A percentile compares a stretch with the other conserved stretches of the same genome.
Evolutionary conservation across 2,113 vertebrate species (phyloP).

Genomic region (Colaptes auratus): DNA sequence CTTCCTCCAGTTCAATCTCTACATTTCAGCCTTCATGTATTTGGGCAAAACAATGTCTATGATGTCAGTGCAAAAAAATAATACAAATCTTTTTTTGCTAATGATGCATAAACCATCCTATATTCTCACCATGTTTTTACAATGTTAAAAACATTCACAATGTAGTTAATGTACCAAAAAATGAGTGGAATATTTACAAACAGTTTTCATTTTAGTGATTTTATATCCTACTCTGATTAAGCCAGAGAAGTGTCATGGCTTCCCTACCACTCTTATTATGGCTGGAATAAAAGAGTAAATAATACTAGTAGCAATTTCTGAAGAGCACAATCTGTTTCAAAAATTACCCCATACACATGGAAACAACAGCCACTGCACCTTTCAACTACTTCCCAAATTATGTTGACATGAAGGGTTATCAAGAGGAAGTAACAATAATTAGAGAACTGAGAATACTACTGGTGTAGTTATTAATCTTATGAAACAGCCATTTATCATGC

Average conservation of each 20-base stretch:
- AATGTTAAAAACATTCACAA: not conserved
- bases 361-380: not conserved
- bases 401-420: not conserved
- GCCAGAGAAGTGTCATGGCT: not conserved
- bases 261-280: rapidly evolving
- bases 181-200: not conserved
- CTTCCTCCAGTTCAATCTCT: not conserved
- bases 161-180: not conserved
- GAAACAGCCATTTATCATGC: not conserved
- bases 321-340: not conserved
- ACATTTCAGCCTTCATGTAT: not conserved
- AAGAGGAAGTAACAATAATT: not conserved
- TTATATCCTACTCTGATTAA: not conserved
- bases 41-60: not conserved
- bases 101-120: not conserved
- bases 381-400: not conserved
- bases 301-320: not conserved
- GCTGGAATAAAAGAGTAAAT: conserved; percentile 1
- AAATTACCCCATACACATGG: not conserved
- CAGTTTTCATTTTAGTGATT: not conserved
- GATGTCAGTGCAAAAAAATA: not conserved
- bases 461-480: not conserved
- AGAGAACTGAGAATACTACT: not conserved
- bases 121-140: not conserved
- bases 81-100: not conserved